Evolutionary conservation across 2,113 vertebrate genomes (phyloP).

Genomic region (Scortum barcoo): DNA sequence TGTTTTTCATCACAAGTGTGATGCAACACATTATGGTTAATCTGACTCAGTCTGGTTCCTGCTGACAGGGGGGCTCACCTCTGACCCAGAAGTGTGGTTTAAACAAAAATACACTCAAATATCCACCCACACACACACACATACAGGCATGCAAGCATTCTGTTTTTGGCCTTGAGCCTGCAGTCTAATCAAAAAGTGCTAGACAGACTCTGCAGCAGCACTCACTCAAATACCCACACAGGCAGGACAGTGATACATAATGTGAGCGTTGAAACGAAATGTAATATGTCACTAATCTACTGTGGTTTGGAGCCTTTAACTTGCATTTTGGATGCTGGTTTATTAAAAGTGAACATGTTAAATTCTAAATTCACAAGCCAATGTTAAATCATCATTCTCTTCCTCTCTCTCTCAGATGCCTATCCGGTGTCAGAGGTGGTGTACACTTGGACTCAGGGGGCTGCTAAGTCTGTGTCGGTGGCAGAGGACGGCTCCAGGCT

Average conservation of each 20-base stretch:
- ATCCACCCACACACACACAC: conserved; percentile 17
- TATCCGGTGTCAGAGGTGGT: conserved; percentile 97
- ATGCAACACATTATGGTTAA: conserved; percentile 66
- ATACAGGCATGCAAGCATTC: conserved; percentile 1
- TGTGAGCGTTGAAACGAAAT: not conserved
- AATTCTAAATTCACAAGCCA: not conserved
- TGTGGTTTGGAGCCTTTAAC: not conserved
- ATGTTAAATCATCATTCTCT: not conserved
- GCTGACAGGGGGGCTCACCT: conserved; percentile 59
- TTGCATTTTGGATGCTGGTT: not conserved
- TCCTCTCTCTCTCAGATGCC: conserved; percentile 86
- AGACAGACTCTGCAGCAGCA: conserved; percentile 16
- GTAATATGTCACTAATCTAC: not conserved
- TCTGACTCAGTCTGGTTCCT: conserved; percentile 64
- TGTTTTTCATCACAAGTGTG: conserved; percentile 56
- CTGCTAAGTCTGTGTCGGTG: conserved; percentile 92
- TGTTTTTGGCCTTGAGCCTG: conserved; percentile 30
- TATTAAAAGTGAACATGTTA: not conserved
- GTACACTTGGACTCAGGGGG: conserved; percentile 93
- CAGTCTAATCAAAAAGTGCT: conserved; percentile 54
- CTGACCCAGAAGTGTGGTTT: conserved; percentile 60
- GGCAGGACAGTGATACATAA: conserved; percentile 8
- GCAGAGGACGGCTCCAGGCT: conserved; percentile 95
- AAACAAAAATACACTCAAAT: conserved; percentile 54
- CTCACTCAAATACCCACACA: conserved; percentile 1